A percentile compares a stretch with the other conserved stretches of the same genome.
phyloP scores from a whole-genome alignment of 2,888 invertebrate genomes.

The Plusia festucae region DNA sequence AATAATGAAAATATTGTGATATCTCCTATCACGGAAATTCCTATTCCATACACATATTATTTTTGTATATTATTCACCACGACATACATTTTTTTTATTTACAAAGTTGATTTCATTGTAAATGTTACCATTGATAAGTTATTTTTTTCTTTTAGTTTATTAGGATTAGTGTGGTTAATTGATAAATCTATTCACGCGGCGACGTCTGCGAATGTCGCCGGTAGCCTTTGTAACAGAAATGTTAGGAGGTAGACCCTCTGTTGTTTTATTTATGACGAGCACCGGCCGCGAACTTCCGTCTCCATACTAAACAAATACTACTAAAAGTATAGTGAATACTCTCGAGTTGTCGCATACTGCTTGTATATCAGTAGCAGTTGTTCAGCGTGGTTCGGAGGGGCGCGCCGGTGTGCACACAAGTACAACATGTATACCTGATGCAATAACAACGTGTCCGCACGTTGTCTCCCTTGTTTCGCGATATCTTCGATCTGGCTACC shows the following conservation, averaged over 20 bases:
- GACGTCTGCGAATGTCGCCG: slow-evolving; percentile 47
- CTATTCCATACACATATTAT: slow-evolving; percentile 86
- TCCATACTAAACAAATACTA: background rate
- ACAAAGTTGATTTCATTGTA: slow-evolving; percentile 83
- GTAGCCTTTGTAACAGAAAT: slow-evolving; percentile 47
- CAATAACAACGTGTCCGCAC: slow-evolving; percentile 18
- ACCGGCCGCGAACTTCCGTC: slow-evolving; percentile 23
- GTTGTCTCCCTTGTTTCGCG: slow-evolving; percentile 23
- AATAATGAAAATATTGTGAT: slow-evolving; percentile 83
- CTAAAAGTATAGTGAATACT: too few species aligned
- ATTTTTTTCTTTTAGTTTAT: slow-evolving; percentile 76
- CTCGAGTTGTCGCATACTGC: too few species aligned
- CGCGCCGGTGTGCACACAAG: slow-evolving; percentile 19
- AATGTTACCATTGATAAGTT: slow-evolving; percentile 89
- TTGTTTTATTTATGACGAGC: slow-evolving; percentile 60
- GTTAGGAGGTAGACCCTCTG: slow-evolving; percentile 67
- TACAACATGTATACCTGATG: slow-evolving; percentile 19
- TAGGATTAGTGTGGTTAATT: slow-evolving; percentile 62
- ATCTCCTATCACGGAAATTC: slow-evolving; percentile 84
- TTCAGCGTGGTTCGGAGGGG: background rate
- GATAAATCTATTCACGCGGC: slow-evolving; percentile 56
- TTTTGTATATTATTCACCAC: slow-evolving; percentile 83
- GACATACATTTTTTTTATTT: slow-evolving; percentile 73
- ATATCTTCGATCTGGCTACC: slow-evolving; percentile 64
- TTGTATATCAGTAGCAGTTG: too few species aligned